Percentiles rank a stretch among this genome's conserved stretches.
phyloP scores from a whole-genome alignment of 2,888 invertebrate genomes.

The Cosmopolites sordidus region DNA sequence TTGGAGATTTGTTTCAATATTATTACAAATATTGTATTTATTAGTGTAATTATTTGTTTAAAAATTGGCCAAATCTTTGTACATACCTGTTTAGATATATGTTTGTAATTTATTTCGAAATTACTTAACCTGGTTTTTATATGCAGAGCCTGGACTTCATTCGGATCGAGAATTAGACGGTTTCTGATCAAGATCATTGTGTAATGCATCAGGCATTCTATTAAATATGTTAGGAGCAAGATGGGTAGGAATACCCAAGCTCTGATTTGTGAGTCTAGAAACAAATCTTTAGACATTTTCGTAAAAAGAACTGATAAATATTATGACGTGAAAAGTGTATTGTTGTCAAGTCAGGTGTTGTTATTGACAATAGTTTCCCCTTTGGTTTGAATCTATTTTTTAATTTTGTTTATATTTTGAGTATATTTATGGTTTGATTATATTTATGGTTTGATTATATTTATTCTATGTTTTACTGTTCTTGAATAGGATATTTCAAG shows the following conservation, averaged over 20 bases:
- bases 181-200: slow-evolving; percentile 4
- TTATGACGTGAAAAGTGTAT: too few relatives aligned
- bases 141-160: slow-evolving; percentile 7
- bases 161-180: neutral
- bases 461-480: too few relatives aligned
- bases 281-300: slow-evolving; percentile 17
- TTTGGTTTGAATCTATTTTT: too few relatives aligned
- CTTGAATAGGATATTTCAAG: too few relatives aligned
- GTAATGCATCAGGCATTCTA: slow-evolving; percentile 14
- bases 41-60: neutral
- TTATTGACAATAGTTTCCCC: too few relatives aligned
- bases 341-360: too few relatives aligned
- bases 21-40: neutral
- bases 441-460: too few relatives aligned
- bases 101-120: slow-evolving; percentile 10
- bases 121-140: slow-evolving; percentile 6
- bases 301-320: too few relatives aligned
- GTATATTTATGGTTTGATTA: too few relatives aligned
- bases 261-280: slow-evolving; percentile 15
- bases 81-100: slow-evolving; percentile 14
- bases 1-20: too few relatives aligned
- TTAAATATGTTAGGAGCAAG: slow-evolving; percentile 13
- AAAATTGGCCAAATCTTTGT: neutral
- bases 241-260: slow-evolving; percentile 21
- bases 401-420: too few relatives aligned